These are phyloP conservation scores for Ceratina australensis DNA, from an alignment of 1,140 invertebrate genomes.

Conservation along the genomic window DNA sequence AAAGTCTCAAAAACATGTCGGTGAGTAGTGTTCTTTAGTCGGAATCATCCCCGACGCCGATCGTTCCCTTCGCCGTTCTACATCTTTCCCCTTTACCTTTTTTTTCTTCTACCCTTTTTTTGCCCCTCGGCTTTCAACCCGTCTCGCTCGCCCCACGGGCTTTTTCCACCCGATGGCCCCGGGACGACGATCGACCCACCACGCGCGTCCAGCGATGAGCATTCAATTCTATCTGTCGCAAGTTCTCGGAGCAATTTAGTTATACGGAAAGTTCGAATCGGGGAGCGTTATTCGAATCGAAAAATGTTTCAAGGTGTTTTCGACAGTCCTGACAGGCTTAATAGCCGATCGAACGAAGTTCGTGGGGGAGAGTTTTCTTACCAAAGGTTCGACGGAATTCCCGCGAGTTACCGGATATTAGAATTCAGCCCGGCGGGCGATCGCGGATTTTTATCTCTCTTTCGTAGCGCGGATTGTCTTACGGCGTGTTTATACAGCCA, in stretches of 20 bases:
- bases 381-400: not conserved
- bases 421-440: not conserved
- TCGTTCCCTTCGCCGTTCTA: not conserved
- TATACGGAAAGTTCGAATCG: constrained; percentile 37
- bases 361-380: too few relatives aligned
- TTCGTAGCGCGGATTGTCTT: not conserved
- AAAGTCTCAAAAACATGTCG: constrained; percentile 92
- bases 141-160: not conserved
- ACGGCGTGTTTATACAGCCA: not conserved
- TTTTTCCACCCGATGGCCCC: not conserved
- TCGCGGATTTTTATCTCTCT: not conserved
- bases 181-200: constrained; percentile 26
- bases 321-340: constrained; percentile 32
- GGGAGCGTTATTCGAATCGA: constrained; percentile 27
- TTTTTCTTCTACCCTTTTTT: too few relatives aligned
- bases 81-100: not conserved
- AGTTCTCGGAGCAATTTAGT: constrained; percentile 34
- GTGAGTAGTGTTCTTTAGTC: constrained; percentile 79
- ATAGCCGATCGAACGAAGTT: constrained; percentile 6
- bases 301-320: constrained; percentile 24
- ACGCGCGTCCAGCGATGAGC: constrained; percentile 19
- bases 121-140: not conserved
- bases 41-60: constrained; percentile 1
- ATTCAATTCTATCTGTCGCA: constrained; percentile 47
- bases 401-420: constrained; percentile 18